phyloP scores from a whole-genome alignment of 1,140 invertebrate genomes.

The Panulirus ornatus region DNA sequence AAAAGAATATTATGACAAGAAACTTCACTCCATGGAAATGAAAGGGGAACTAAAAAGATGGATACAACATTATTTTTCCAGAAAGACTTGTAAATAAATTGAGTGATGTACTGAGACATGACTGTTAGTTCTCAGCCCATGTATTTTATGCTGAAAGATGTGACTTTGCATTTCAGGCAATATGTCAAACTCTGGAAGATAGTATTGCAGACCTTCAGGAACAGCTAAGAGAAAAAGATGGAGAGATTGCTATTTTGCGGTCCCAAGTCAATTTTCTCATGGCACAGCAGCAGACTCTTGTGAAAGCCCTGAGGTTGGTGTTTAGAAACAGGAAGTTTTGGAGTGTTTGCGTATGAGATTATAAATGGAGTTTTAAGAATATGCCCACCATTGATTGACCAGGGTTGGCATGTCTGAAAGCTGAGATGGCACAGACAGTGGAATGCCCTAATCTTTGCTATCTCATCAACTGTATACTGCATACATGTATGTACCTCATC shows the following conservation, averaged over 20 bases:
- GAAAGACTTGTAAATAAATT: too few species aligned
- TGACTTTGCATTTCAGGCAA: constrained; percentile 19
- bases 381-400: neutral
- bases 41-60: too few species aligned
- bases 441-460: too few species aligned
- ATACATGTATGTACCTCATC: too few species aligned
- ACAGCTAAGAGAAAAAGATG: constrained; percentile 48
- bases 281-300: constrained; percentile 61
- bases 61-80: too few species aligned
- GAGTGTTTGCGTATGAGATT: neutral
- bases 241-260: constrained; percentile 51
- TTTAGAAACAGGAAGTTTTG: neutral
- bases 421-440: too few species aligned
- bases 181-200: constrained; percentile 55
- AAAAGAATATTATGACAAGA: too few species aligned
- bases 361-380: neutral
- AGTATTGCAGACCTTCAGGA: constrained; percentile 44
- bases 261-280: constrained; percentile 57
- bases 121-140: too few species aligned
- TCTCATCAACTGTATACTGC: too few species aligned
- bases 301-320: constrained; percentile 55
- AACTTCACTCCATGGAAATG: too few species aligned
- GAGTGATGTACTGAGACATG: too few species aligned
- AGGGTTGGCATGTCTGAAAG: neutral
- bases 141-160: too few species aligned